phyloP scores from a whole-genome alignment of 2,888 invertebrate genomes.

The Drosophila aldrichi region DNA sequence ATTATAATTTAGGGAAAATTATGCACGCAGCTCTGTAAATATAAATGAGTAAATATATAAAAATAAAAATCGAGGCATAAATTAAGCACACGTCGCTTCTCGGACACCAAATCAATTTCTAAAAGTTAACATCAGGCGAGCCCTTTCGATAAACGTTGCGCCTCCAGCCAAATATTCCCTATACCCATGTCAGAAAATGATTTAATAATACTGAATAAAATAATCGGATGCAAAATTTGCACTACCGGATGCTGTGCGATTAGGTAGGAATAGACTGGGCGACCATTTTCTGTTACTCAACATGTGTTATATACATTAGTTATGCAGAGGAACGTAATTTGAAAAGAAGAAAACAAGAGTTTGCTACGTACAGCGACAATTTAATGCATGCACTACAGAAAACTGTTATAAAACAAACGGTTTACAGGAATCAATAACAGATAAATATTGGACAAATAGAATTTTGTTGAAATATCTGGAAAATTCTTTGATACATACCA shows the following conservation, averaged over 20 bases:
- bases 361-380: neutral
- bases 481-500: too few species aligned
- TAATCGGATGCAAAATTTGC: neutral
- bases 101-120: constrained; percentile 51
- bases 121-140: constrained; percentile 26
- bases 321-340: neutral
- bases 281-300: neutral
- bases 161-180: neutral
- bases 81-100: constrained; percentile 50
- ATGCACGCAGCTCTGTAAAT: constrained; percentile 69
- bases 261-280: too few species aligned
- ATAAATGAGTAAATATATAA: constrained; percentile 67
- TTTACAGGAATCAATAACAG: neutral
- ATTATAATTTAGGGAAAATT: constrained; percentile 80
- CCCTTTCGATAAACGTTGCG: constrained; percentile 32
- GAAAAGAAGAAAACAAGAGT: neutral
- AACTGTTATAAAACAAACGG: neutral
- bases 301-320: neutral
- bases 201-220: neutral
- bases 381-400: neutral
- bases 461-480: too few species aligned
- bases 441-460: neutral
- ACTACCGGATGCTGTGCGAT: neutral
- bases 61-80: constrained; percentile 57
- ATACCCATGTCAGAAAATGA: neutral